phyloP scores from a whole-genome alignment of 1,140 invertebrate genomes.

The Micrasema longulum region DNA sequence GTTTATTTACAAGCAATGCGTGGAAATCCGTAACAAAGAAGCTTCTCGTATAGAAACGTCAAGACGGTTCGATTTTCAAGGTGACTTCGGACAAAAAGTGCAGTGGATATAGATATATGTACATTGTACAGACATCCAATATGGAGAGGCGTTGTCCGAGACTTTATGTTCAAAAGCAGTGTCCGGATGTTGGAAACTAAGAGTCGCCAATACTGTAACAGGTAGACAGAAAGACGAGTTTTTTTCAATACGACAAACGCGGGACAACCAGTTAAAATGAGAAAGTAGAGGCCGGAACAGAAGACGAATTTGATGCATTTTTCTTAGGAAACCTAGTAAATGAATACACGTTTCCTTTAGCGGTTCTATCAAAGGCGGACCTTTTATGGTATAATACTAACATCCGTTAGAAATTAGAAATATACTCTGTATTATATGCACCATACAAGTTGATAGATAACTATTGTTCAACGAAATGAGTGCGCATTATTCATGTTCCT shows the following conservation, averaged over 20 bases:
- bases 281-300: constrained; percentile 24
- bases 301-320: constrained; percentile 16
- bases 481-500: no score
- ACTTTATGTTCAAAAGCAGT: no score
- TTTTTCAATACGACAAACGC: constrained; percentile 5
- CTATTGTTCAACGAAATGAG: neutral
- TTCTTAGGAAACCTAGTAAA: constrained; percentile 12
- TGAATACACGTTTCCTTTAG: neutral
- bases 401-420: no score
- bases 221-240: constrained; percentile 21
- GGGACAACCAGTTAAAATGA: constrained; percentile 14
- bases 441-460: neutral
- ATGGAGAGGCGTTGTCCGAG: constrained; percentile 6
- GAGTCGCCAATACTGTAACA: constrained; percentile 30
- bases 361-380: no score
- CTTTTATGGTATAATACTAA: no score
- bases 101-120: constrained; percentile 35
- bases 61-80: constrained; percentile 38
- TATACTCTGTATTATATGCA: no score
- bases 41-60: constrained; percentile 25
- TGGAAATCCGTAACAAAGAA: neutral
- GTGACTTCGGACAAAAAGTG: constrained; percentile 42
- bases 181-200: constrained; percentile 36
- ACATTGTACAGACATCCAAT: neutral
- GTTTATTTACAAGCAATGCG: neutral